A percentile compares a stretch with the other conserved stretches of the same genome.
Evolutionary conservation across 2,797 vertebrate species (phyloP).

Genomic region (Phataginus tricuspis): DNA sequence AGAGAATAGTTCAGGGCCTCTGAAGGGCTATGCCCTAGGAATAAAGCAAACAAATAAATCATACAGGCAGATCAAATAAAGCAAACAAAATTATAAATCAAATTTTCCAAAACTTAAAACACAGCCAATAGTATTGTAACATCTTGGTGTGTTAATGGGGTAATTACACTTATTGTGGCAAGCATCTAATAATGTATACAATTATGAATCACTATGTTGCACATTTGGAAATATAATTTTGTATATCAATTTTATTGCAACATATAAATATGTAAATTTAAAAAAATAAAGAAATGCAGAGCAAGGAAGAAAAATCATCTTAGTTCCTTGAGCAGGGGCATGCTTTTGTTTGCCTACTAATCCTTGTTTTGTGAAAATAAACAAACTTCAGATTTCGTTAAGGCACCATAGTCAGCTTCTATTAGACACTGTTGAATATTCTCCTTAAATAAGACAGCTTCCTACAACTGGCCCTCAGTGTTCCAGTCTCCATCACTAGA

Average conservation of each 20-base stretch:
- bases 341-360: neutral
- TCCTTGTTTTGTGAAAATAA: conserved; percentile 17
- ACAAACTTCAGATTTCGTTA: neutral
- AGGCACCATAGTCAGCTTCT: neutral
- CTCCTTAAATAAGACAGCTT: neutral
- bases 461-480: neutral
- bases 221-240: no score
- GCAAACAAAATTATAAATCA: neutral
- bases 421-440: neutral
- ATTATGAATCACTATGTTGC: no score
- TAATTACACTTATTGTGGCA: no score
- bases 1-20: neutral
- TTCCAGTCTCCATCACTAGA: neutral
- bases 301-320: neutral
- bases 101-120: conserved; percentile 10
- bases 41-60: neutral
- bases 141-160: no score
- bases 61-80: neutral
- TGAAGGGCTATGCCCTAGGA: neutral
- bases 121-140: neutral
- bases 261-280: no score
- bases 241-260: no score
- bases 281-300: neutral
- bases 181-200: no score
- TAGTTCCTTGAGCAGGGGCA: neutral